Evolutionary conservation across 2,888 invertebrate genomes (phyloP).

Genomic region (Molorchus minor): DNA sequence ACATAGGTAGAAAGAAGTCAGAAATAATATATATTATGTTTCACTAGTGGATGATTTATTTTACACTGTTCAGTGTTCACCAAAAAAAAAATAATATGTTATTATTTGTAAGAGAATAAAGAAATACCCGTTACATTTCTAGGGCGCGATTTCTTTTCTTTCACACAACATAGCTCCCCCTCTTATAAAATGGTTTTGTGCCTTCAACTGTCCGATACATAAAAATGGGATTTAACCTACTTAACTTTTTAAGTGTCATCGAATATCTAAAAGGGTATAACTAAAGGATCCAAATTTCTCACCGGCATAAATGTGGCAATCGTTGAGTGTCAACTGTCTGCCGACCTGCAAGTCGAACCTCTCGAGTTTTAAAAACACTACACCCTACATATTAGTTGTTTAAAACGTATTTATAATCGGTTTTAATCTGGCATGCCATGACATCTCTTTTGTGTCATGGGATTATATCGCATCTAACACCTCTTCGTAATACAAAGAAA

Average conservation of each 20-base stretch:
- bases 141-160: neutral
- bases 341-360: conserved; percentile 36
- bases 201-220: conserved; percentile 9
- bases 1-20: too few species aligned
- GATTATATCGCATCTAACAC: conserved; percentile 59
- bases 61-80: too few species aligned
- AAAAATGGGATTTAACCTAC: conserved; percentile 27
- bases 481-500: conserved; percentile 53
- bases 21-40: too few species aligned
- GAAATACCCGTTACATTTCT: conserved; percentile 1
- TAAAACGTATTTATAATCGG: conserved; percentile 61
- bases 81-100: too few species aligned
- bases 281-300: conserved; percentile 26
- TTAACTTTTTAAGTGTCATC: conserved; percentile 25
- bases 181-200: neutral
- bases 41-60: too few species aligned
- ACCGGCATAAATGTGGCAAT: conserved; percentile 16
- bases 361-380: conserved; percentile 44
- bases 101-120: too few species aligned
- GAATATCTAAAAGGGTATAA: conserved; percentile 23
- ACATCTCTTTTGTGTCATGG: conserved; percentile 58
- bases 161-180: neutral
- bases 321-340: conserved; percentile 28
- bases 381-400: conserved; percentile 59
- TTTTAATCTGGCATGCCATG: conserved; percentile 60